phyloP scores from a whole-genome alignment of 2,888 invertebrate genomes.

The Rhynchonema sp. region DNA sequence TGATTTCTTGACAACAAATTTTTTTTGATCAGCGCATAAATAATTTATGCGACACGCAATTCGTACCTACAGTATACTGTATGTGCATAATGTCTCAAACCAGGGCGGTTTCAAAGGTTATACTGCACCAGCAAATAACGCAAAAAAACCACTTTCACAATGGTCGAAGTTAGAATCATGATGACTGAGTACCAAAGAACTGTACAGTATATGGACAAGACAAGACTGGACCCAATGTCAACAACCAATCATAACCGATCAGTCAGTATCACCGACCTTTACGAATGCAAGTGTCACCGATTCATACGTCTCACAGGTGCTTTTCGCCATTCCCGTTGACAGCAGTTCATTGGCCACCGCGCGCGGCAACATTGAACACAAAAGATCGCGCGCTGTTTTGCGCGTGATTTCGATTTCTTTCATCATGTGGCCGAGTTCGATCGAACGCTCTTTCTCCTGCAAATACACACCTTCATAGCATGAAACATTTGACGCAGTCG shows the following conservation, averaged over 20 bases:
- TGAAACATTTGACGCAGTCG: background rate
- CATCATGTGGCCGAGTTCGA: constrained; percentile 87
- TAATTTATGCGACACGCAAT: too few species aligned
- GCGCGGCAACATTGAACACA: constrained; percentile 97
- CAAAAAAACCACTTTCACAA: too few species aligned
- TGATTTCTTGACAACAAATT: too few species aligned
- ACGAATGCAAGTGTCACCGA: constrained; percentile 86
- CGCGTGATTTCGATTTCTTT: constrained; percentile 82
- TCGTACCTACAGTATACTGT: too few species aligned
- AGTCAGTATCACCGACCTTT: constrained; percentile 51
- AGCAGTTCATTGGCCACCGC: constrained; percentile 79
- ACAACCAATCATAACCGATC: background rate
- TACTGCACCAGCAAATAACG: too few species aligned
- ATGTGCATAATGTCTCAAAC: too few species aligned
- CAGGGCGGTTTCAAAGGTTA: too few species aligned
- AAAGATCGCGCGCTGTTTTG: constrained; percentile 74
- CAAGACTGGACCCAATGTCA: background rate
- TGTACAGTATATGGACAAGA: too few species aligned
- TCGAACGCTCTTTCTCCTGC: constrained; percentile 84
- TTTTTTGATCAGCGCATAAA: too few species aligned
- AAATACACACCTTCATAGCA: background rate
- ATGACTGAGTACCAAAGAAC: too few species aligned
- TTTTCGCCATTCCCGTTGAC: constrained; percentile 10
- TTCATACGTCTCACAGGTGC: constrained; percentile 60
- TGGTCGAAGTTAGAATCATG: too few species aligned